Base-by-base conservation (phyloP, 2,797 vertebrate species). In the Crocidura indochinensis region DNA sequence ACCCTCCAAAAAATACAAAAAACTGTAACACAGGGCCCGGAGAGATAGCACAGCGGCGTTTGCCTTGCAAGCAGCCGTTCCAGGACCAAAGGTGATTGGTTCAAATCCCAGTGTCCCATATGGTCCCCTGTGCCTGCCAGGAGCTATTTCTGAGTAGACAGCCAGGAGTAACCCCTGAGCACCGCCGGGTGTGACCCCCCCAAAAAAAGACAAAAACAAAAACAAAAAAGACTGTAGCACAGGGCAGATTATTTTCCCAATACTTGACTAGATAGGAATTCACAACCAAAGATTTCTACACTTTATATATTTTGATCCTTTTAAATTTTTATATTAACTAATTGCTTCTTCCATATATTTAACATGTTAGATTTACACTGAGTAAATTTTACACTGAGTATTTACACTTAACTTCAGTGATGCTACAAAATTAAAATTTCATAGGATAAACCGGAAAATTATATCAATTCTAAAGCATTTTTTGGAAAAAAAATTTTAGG, bases 281-380 rank as follows among this genome's bases (percentile, higher is more conserved):
- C 6, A 79, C 38, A 27, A 84, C 79, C 85, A 87, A 94, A 94
- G 79, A 94, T 76, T 88, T 74, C 38, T 87, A 64, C 10, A 49
- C 84, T 81, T 15, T 65, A 14, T 67, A 87, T 91, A 64, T 53
- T 91, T 91, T 78, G 46, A 75, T 78, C 29, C 79, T 65, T 67
- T 24, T 44, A 31, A 17, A 82, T 91, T 68, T 85, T 38, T 91
- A 68, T 8, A 2, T 20, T 60, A 1, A 79, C 24, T 74, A 26
- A 60, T 73, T 86, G 11, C 24, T 91, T 84, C 38, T 47, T 79
- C 46, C 14, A 27, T 69, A 82, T 87, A 67, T n/a, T 94, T 75
- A 90, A 49, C 14, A 27, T 53, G 88, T 89, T 64, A 84, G 65
- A 46, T 2, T 38, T 26, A 80, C 67, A 80, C 44, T 90, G 27